These are phyloP conservation scores for Dichetophora obliterata DNA, from an alignment of 2,888 invertebrate species.

Conservation along the genomic window DNA sequence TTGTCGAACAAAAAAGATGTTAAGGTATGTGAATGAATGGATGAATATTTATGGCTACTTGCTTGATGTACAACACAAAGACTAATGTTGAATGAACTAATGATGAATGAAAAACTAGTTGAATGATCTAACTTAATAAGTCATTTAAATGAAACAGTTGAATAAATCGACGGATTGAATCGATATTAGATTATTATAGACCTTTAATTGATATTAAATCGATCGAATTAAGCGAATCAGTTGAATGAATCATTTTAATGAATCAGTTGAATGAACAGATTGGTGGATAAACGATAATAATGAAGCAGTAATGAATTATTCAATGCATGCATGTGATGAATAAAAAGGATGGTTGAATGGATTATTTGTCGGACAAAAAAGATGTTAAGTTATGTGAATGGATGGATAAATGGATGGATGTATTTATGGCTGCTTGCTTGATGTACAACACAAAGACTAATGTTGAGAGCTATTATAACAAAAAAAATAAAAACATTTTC, in stretches of 20 bases:
- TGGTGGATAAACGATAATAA: not conserved
- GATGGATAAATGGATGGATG: not conserved
- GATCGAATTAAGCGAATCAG: too few relatives aligned
- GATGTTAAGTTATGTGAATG: not conserved
- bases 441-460: not conserved
- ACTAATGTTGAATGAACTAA: not conserved
- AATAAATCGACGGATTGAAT: too few relatives aligned
- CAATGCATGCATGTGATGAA: not conserved
- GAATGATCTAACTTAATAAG: too few relatives aligned
- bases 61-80: not conserved
- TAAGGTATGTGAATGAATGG: not conserved
- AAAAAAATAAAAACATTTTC: conserved; percentile 41
- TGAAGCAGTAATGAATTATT: not conserved
- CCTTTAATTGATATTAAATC: too few relatives aligned
- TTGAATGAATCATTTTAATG: not conserved
- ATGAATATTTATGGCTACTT: not conserved
- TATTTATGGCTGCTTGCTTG: not conserved
- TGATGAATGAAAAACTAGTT: too few relatives aligned
- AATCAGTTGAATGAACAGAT: not conserved
- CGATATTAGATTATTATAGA: too few relatives aligned
- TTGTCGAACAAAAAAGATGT: not conserved
- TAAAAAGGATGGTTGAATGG: not conserved
- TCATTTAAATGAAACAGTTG: too few relatives aligned
- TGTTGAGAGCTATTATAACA: not conserved
- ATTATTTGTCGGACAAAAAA: not conserved